These are phyloP conservation scores for Coptodon bakossiorum DNA, from an alignment of 2,113 vertebrate species.

Conservation along the genomic window DNA sequence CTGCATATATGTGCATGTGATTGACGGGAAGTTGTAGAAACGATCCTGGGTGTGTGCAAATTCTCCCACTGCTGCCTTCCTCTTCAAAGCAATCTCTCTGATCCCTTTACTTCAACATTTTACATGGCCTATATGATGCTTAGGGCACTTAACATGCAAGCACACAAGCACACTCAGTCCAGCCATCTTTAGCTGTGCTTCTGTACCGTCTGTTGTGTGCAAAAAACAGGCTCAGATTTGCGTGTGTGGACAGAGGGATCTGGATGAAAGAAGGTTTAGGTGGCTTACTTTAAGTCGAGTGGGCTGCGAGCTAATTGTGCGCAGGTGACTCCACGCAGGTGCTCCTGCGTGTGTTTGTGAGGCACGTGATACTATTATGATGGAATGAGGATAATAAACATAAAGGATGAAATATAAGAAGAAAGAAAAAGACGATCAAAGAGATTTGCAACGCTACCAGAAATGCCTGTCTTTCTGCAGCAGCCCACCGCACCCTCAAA, in stretches of 20 bases:
- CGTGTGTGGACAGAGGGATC: slow-evolving; percentile 10
- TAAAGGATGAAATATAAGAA: not conserved
- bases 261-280: slow-evolving; percentile 2
- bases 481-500: not conserved
- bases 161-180: not conserved
- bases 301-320: slow-evolving; percentile 1
- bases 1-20: not conserved
- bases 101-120: slow-evolving; percentile 41
- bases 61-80: not conserved
- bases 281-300: slow-evolving; percentile 12
- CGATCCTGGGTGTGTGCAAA: not conserved
- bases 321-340: slow-evolving; percentile 51
- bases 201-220: not conserved
- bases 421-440: not conserved
- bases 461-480: slow-evolving; percentile 45
- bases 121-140: slow-evolving; percentile 15
- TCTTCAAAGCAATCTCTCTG: slow-evolving; percentile 50
- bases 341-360: not conserved
- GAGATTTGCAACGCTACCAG: slow-evolving; percentile 1
- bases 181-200: not conserved
- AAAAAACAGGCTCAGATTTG: slow-evolving; percentile 11
- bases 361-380: not conserved
- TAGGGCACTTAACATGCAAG: not conserved
- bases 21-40: not conserved
- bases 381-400: not conserved